Evolutionary conservation across 2,888 invertebrate species (phyloP).

Genomic region (Watsonalla binaria): DNA sequence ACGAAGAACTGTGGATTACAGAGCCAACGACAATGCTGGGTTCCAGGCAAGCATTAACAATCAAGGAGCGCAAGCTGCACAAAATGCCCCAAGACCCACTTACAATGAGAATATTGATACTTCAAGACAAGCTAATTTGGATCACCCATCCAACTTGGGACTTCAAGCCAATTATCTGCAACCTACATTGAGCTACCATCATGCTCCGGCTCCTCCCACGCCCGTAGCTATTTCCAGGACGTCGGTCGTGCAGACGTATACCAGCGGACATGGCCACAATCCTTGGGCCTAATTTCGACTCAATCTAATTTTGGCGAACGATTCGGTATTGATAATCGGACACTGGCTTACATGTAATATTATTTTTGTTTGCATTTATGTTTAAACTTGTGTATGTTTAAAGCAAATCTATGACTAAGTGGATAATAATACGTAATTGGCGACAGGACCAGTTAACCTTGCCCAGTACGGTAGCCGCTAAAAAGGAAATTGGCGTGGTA

Average conservation of each 20-base stretch:
- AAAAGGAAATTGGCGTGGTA: conserved; percentile 42
- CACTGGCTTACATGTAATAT: conserved; percentile 19
- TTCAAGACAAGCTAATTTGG: conserved; percentile 8
- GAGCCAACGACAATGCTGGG: conserved; percentile 72
- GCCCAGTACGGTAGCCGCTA: conserved; percentile 28
- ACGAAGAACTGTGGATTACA: conserved; percentile 75
- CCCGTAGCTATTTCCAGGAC: conserved; percentile 51
- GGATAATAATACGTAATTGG: conserved; percentile 43
- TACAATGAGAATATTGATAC: conserved; percentile 6
- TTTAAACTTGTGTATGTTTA: conserved; percentile 23
- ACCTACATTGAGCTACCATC: conserved; percentile 18
- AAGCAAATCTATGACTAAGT: conserved; percentile 31
- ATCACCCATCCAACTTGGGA: conserved; percentile 4
- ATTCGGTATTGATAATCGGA: conserved; percentile 24
- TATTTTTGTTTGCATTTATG: conserved; percentile 45
- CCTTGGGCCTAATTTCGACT: conserved; percentile 39
- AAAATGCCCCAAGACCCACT: conserved; percentile 5
- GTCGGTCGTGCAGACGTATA: conserved; percentile 49
- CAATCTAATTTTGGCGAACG: conserved; percentile 3
- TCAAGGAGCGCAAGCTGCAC: conserved; percentile 26
- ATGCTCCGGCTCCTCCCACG: conserved; percentile 24
- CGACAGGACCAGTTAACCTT: conserved; percentile 45
- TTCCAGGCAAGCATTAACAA: conserved; percentile 76
- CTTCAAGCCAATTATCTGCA: conserved; percentile 16
- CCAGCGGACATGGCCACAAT: conserved; percentile 29